Base-by-base conservation (phyloP, 2,113 vertebrate species). In the Peromyscus californicus region DNA sequence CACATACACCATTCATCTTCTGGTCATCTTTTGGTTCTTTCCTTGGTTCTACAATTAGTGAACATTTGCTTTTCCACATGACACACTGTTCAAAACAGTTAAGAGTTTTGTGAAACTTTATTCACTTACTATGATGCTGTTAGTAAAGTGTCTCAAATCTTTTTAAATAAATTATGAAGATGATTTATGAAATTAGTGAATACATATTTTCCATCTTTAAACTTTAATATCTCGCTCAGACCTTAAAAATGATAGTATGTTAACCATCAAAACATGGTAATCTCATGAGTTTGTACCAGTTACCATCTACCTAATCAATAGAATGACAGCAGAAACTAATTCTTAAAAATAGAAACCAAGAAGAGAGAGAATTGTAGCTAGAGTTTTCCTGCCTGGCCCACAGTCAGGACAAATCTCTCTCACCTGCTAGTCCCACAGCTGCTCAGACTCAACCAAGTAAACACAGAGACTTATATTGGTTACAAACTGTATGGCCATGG, bases 131-230 rank as follows among this genome's bases (percentile, higher is more conserved):
- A 89, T 1, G 3, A 39, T 42, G 33, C 36, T 93, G 51, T 79
- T 67, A 45, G 36, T n/a, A 93, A 80, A 90, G 93, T 0, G 8
- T 72, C 5, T 93, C 2, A 85, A 86, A 26, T 48, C 15, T 93
- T 74, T 65, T 75, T 54, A 75, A 69, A 51, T 86, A 88, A 93
- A 75, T 31, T 67, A 84, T 45, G 4, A 45, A 63, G 36, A 31
- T 54, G 8, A 22, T 76, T 89, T 89, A 94, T 69, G 54, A 78
- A 85, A 93, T 59, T 76, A 69, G 36, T 63, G 31, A 95, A n/a
- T 83, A 16, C 6, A 16, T 45, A 82, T 72, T 69, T 96, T 69
- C 61, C n/a, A 75, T 26, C 33, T 70, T 88, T 45, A 83, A 88
- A 3, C 54, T 51, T 94, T 76, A 78, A 59, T 80, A 54, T 85